Evolutionary conservation across 53 echinoderm and acorn worm genomes (phyloP), one percentile per base, ranked within the genome.

Genomic region (Glandiceps talaboti): DNA sequence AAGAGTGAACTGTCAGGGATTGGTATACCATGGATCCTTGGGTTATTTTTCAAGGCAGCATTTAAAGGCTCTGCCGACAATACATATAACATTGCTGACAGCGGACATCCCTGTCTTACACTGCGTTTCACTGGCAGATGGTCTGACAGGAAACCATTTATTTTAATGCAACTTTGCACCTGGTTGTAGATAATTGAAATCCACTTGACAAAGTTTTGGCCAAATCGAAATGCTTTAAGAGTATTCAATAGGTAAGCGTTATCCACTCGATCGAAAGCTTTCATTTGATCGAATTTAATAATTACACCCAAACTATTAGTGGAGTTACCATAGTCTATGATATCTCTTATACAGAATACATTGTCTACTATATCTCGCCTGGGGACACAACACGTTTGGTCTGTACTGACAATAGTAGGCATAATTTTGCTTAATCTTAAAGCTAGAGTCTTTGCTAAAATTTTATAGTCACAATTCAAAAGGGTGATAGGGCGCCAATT

Each of bases 401-500:
- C 83, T 29, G 30, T 27, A 26, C 32, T 76, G 33, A 83, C 30
- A 26, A 81, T 33, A 14, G 73, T 27, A 27, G 27, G 10, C 27
- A 83, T 83, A 32, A 83, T 77, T 33, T 83, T 77, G n/a, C 72
- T 33, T 6, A 83, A 31, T 33, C 77, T 76, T 1, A 29, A 6
- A 1, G 83, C 77, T 1, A 83, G 73, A 14, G 73, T 26, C 77
- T 78, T 83, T 0, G 84, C 30, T 73, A 83, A 30, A 31, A 83
- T 83, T 73, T 83, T 83, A 72, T 83, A 78, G 72, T 83, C 84
- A 78, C 77, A 77, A 31, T 83, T 83, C 14, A 83, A 31, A 1
- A 80, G 80, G 30, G 75, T 27, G 14, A 82, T 82, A 1, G 82
- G 82, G 14, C 82, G 74, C 82, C 82, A 82, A 75, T 82, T 82